Evolutionary conservation across 23 tunicate species (phyloP), one percentile per base, ranked within the genome.

Genomic region (Ciona savignyi): DNA sequence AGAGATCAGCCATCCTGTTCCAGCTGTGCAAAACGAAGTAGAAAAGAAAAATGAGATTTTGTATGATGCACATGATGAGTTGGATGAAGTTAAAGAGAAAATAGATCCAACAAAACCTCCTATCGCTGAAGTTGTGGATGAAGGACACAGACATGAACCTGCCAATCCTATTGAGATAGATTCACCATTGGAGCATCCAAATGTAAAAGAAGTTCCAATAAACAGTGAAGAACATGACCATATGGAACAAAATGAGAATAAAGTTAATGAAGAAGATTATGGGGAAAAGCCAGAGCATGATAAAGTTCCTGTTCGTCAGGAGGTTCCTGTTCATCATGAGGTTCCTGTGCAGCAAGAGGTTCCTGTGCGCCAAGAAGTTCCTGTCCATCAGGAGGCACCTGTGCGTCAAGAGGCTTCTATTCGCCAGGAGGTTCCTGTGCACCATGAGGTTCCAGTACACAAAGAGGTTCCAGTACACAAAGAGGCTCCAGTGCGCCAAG

Each of bases 111-210:
- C 27, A 1, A 78, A 85, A 61, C 70, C 81, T 33, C 85, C 85
- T 4, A 66, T 79, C n/a, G 97, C 84, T 0, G 84, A 72, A 76
- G 83, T 76, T 2, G 80, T 80, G 23, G 81, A 79, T 2, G 34
- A 75, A 63, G 90, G 80, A 22, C 97, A 91, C 66, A 33, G 97
- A 25, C 97, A 91, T 77, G 97, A 91, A 72, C 97, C 97, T 25
- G 81, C 86, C 2, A 91, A 84, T 32, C 97, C 97, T 1, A 35
- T 86, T 72, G 78, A 72, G 35, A 6, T 29, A 29, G 33, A 70
- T 26, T 4, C 35, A 51, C 66, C 27, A 51, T 20, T 28, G 27
- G 31, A 51, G 24, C 67, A 65, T 67, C 31, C 62, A 30, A 27
- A 11, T 28, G 24, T 31, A 66, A 23, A 22, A 19, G 74, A 75